Evolutionary conservation across 2,888 invertebrate species (phyloP), one percentile per base, ranked within the genome.

Genomic region (Geotrupes spiniger): DNA sequence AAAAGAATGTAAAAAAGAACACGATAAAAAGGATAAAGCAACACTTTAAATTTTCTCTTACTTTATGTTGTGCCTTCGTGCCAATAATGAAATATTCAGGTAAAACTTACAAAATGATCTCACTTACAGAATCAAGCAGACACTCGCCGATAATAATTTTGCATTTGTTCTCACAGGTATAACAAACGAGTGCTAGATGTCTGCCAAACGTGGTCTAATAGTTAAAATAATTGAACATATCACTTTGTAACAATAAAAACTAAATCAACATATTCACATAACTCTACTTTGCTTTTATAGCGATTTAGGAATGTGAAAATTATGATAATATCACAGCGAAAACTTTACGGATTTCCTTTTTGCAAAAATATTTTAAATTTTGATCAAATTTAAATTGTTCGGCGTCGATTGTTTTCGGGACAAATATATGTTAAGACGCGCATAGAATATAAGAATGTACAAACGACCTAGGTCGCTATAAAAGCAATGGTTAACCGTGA

Each of bases 211-310:
- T 47, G 42, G 60, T 64, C 57, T 61, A 66, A 63, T 66, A 68
- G 64, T 68, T 66, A 70, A 69, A 65, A 61, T 48, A 52, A 66
- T 64, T 63, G 61, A 65, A 66, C 67, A 63, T 63, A 64, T 71
- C 70, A 71, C 71, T 66, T 69, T 68, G 62, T 69, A 70, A 70
- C 69, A 69, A 69, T 65, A 54, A 59, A 66, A 66, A 63, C 64
- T 66, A 62, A 68, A 65, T 65, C 63, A 68, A 68, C 65, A 69
- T 69, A 63, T 67, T 69, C 66, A 69, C 65, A 66, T 59, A 57
- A 58, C 56, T 38, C 36, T 61, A 60, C 59, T 52, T 47, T 48
- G 40, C 44, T 44, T 43, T 45, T 33, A 38, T 38, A 44, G 44
- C 38, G 28, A 49, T 29, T 14, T 17, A 17, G 33, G 26, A 12